Evolutionary conservation across 1,140 invertebrate genomes (phyloP).

Genomic region (Brachionus sp.): DNA sequence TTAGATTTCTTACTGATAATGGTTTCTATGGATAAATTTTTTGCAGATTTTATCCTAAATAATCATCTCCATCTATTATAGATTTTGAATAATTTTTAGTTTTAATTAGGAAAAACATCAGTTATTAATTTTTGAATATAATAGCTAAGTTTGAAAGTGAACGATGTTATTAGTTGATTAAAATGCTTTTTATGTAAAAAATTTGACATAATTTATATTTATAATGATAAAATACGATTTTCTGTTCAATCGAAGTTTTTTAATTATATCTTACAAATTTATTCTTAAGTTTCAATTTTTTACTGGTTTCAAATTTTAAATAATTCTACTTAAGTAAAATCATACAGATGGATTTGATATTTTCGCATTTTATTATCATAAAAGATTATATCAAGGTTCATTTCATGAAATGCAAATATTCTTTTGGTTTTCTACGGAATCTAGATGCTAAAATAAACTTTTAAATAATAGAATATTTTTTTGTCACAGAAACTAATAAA

Average conservation of each 20-base stretch:
- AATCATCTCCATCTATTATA: no score
- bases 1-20: no score
- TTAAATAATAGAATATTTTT: no score
- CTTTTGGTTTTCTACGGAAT: not conserved
- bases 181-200: not conserved
- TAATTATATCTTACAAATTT: not conserved
- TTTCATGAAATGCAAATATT: not conserved
- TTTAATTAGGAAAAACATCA: no score
- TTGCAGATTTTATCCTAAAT: no score
- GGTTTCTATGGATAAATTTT: no score
- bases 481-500: no score
- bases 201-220: not conserved
- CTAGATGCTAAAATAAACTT: no score
- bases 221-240: not conserved
- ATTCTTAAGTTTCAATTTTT: not conserved
- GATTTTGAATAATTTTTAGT: no score
- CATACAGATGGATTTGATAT: not conserved
- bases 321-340: not conserved
- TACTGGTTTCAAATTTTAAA: not conserved
- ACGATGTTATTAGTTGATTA: no score
- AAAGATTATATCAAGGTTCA: not conserved
- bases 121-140: no score
- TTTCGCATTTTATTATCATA: conserved; percentile 6
- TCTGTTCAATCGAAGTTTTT: not conserved
- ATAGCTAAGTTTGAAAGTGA: no score